Base-by-base conservation (phyloP, 2,888 invertebrate genomes). In the Belgica antarctica region DNA sequence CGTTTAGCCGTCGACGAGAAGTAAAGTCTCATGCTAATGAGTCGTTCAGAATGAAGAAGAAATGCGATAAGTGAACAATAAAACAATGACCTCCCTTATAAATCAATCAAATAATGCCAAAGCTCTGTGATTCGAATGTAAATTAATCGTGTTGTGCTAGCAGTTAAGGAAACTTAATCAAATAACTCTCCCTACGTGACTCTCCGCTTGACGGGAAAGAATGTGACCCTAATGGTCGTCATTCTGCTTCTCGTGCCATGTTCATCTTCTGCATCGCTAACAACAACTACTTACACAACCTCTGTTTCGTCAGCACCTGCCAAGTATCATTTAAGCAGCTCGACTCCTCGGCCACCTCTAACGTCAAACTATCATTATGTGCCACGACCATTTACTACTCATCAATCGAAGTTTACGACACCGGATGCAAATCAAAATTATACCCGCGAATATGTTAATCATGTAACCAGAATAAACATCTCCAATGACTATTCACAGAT, bases 401-500 rank as follows among this genome's bases (percentile, higher is more conserved):
- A 68, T 68, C 68, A 68, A 68, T 28, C 68, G 25, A 27, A 27
- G 27, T 41, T 31, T 19, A 1, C 22, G n/a, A 19, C 57, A 22
- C 10, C 52, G 24, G 47, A 22, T 68, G 68, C 68, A 68, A 68
- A 52, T 68, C 22, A 28, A 19, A 68, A 65, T 27, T 65, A 65
- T 5, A 47, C 24, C 47, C 52, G 68, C 19, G 68, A 68, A 68
- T 78, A 75, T 75, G 77, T 80, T 73, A 80, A 80, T 75, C 80
- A 80, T 78, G 78, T 80, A 77, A 80, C 80, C 75, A 78, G 80
- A 74, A 79, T 80, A 80, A 80, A 80, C 78, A 80, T 80, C 75
- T 79, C 79, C 76, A 80, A 80, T 77, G 76, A 78, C 77, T 79
- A 78, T 78, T 80, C 79, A 75, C 80, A 80, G 80, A 78, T 79